Conservation (phyloP, 2,888 invertebrate species). For the Campoplex nolae region DNA sequence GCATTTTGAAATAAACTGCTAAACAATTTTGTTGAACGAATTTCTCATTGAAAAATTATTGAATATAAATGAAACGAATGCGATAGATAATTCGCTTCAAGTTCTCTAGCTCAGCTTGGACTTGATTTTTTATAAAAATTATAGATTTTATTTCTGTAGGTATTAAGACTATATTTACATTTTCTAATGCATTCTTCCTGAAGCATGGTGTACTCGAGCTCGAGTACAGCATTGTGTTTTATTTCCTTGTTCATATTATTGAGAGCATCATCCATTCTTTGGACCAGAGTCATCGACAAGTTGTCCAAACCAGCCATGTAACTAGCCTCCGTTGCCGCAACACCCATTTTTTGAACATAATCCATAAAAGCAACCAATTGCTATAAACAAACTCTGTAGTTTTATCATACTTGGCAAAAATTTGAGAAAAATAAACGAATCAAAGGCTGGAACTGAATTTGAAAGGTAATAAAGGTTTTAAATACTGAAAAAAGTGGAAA, state of each 20-base stretch:
- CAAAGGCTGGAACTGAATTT: too few relatives aligned
- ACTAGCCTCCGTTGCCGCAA: conserved; percentile 79
- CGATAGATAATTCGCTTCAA: too few relatives aligned
- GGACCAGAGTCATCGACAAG: conserved; percentile 77
- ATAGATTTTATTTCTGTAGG: background rate
- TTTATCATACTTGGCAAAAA: background rate
- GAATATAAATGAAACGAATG: background rate
- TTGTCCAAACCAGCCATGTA: conserved; percentile 81
- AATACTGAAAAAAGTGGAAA: background rate
- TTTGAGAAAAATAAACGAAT: too few relatives aligned
- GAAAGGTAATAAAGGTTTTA: too few relatives aligned
- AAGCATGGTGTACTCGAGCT: conserved; percentile 77
- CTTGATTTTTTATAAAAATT: background rate
- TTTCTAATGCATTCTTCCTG: conserved; percentile 77
- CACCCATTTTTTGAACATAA: conserved; percentile 81
- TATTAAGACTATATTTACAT: conserved; percentile 41
- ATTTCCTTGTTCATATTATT: conserved; percentile 76
- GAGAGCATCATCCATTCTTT: conserved; percentile 81
- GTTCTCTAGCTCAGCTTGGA: background rate
- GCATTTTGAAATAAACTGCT: background rate
- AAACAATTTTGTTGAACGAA: background rate
- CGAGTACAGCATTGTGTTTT: conserved; percentile 73
- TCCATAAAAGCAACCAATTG: conserved; percentile 79
- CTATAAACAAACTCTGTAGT: conserved; percentile 68
- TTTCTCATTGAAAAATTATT: background rate